These are phyloP conservation scores for Cistogaster globosa DNA, from an alignment of 2,888 invertebrate genomes.

Conservation along the genomic window DNA sequence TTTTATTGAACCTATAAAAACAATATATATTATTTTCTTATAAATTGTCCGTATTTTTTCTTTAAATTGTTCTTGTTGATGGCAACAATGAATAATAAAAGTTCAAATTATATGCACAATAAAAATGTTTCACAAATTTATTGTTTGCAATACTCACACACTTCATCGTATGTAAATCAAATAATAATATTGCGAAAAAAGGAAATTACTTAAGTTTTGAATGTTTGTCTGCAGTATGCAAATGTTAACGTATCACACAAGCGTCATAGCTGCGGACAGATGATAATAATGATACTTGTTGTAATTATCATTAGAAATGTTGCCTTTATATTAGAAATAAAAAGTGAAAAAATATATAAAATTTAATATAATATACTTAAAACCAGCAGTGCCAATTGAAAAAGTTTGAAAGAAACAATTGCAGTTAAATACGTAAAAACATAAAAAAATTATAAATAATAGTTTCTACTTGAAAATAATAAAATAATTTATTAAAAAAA, in stretches of 20 bases:
- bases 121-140: conserved; percentile 24
- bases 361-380: background rate
- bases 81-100: background rate
- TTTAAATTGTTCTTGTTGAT: conserved; percentile 5
- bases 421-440: background rate
- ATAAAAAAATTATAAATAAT: background rate
- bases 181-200: background rate
- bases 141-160: conserved; percentile 2
- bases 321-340: background rate
- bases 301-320: background rate
- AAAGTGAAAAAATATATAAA: conserved; percentile 8
- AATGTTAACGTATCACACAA: conserved; percentile 24
- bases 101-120: background rate
- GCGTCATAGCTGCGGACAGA: background rate
- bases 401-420: no score
- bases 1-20: background rate
- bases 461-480: background rate
- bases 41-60: background rate
- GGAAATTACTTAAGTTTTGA: background rate
- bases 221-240: conserved; percentile 48
- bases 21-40: background rate
- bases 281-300: background rate
- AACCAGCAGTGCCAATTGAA: background rate
- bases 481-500: no score
- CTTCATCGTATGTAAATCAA: background rate